These are phyloP conservation scores for Drosophila meridiana DNA, from an alignment of 2,888 invertebrate genomes.

Conservation along the genomic window DNA sequence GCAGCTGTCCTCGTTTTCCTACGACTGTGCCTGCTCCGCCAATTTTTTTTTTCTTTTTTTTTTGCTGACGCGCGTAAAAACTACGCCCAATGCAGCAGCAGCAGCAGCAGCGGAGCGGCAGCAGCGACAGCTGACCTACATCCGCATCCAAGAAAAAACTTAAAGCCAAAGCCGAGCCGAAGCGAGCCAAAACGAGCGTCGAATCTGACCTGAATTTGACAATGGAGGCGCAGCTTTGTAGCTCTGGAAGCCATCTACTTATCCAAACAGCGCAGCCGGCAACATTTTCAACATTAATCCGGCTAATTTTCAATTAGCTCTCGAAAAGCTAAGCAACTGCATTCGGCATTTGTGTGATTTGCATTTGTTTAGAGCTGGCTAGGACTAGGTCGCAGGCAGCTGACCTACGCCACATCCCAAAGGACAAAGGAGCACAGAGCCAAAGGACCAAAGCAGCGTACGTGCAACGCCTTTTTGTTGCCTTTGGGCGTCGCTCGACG, in stretches of 20 bases:
- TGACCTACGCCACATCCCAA: slow-evolving; percentile 13
- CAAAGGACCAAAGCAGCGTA: slow-evolving; percentile 6
- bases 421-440: slow-evolving; percentile 1
- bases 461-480: slow-evolving; percentile 17
- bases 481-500: slow-evolving; percentile 27
- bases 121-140: slow-evolving; percentile 68
- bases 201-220: slow-evolving; percentile 63
- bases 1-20: neutral
- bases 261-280: slow-evolving; percentile 27
- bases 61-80: slow-evolving; percentile 78
- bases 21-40: slow-evolving; percentile 19
- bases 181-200: slow-evolving; percentile 16
- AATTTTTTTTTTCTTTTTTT: slow-evolving; percentile 20
- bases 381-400: slow-evolving; percentile 3
- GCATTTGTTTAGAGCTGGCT: slow-evolving; percentile 4
- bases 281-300: slow-evolving; percentile 4
- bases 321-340: slow-evolving; percentile 8
- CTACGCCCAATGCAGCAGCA: slow-evolving; percentile 67
- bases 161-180: slow-evolving; percentile 37
- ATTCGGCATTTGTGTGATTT: slow-evolving; percentile 9
- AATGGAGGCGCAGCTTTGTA: slow-evolving; percentile 21
- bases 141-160: slow-evolving; percentile 53
- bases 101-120: slow-evolving; percentile 21
- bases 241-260: slow-evolving; percentile 31
- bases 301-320: slow-evolving; percentile 70